These are phyloP conservation scores for Dunckerocampus dactyliophorus DNA, from an alignment of 2,113 vertebrate species.

Conservation along the genomic window DNA sequence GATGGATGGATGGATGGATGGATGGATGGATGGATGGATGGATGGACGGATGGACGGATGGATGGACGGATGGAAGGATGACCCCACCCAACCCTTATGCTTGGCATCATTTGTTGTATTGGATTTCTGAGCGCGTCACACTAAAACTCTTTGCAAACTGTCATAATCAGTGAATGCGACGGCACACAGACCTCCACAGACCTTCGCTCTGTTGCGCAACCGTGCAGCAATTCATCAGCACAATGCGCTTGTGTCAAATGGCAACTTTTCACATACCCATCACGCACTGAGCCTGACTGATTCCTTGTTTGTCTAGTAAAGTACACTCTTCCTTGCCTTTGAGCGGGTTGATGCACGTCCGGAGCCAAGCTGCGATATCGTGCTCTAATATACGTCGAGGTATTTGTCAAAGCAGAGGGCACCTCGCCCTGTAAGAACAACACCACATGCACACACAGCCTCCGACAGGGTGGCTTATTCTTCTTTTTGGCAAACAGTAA, in stretches of 20 bases:
- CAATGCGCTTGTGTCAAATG: constrained; percentile 22
- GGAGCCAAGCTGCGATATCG: constrained; percentile 43
- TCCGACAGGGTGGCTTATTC: constrained; percentile 67
- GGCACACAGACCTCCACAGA: too few species aligned
- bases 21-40: too few species aligned
- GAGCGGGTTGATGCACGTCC: constrained; percentile 45
- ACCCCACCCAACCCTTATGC: too few species aligned
- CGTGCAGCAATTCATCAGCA: constrained; percentile 6
- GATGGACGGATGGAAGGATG: too few species aligned
- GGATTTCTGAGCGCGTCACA: too few species aligned
- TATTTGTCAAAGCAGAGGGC: constrained; percentile 13
- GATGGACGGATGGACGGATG: too few species aligned
- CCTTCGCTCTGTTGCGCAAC: background rate
- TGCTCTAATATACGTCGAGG: constrained; percentile 21
- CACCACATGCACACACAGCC: constrained; percentile 44
- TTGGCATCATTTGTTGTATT: too few species aligned
- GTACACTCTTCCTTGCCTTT: constrained; percentile 22
- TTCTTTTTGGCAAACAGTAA: constrained; percentile 51
- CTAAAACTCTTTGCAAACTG: too few species aligned
- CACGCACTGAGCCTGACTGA: constrained; percentile 36
- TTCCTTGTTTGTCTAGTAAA: constrained; percentile 39
- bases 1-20: too few species aligned
- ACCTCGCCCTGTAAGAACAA: constrained; percentile 49
- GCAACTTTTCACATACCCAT: constrained; percentile 12
- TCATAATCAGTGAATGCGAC: too few species aligned